These are phyloP conservation scores for Pherbina coryleti DNA, from an alignment of 2,888 invertebrate genomes.

Conservation along the genomic window DNA sequence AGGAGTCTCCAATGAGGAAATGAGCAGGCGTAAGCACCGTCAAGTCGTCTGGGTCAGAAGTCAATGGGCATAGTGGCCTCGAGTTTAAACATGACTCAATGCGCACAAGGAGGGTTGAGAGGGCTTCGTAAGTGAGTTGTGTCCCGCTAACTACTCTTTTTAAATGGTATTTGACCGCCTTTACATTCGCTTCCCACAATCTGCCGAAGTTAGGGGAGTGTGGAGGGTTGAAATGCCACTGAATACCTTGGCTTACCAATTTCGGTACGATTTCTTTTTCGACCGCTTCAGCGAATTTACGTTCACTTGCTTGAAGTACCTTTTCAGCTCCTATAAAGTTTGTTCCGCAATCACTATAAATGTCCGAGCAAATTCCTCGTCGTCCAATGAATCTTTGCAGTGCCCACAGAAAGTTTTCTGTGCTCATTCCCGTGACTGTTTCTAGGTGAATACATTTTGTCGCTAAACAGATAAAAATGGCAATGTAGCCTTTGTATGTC, in stretches of 20 bases:
- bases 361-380: background rate
- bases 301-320: background rate
- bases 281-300: background rate
- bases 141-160: conserved; percentile 22
- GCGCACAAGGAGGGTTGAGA: no score
- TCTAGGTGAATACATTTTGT: background rate
- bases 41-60: conserved; percentile 35
- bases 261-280: background rate
- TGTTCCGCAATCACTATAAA: background rate
- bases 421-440: no score
- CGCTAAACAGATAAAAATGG: conserved; percentile 13
- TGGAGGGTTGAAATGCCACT: no score
- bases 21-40: conserved; percentile 34
- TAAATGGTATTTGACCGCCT: conserved; percentile 25
- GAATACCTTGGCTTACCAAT: background rate
- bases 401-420: no score
- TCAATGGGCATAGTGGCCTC: conserved; percentile 32
- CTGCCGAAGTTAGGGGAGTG: conserved; percentile 15
- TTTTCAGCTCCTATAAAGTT: no score
- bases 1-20: conserved; percentile 39
- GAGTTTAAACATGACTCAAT: conserved; percentile 35
- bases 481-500: conserved; percentile 13
- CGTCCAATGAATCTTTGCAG: no score
- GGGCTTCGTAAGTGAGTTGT: conserved; percentile 32
- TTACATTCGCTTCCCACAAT: conserved; percentile 19